phyloP scores from a whole-genome alignment of 2,797 vertebrate genomes.

The Rallus crepitans region DNA sequence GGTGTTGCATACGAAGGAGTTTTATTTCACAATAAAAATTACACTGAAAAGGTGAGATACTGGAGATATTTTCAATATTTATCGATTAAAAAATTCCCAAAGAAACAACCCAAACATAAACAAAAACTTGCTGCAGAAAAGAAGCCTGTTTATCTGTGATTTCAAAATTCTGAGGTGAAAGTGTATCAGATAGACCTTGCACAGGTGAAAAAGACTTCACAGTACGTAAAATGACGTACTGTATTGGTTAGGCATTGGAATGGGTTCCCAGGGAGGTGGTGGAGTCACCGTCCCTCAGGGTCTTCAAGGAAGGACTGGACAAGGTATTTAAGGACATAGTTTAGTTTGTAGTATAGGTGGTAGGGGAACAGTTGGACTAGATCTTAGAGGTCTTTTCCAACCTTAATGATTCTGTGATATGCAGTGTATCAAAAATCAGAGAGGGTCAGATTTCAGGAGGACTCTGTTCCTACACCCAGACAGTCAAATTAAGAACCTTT shows the following conservation, averaged over 20 bases:
- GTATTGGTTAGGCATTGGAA: too few relatives aligned
- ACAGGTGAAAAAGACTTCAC: not conserved
- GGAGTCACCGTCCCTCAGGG: too few relatives aligned
- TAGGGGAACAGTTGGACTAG: too few relatives aligned
- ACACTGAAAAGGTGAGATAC: not conserved
- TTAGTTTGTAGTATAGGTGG: too few relatives aligned
- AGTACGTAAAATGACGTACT: not conserved
- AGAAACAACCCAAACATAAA: too few relatives aligned
- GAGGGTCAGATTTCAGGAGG: not conserved
- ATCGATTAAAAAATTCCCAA: not conserved
- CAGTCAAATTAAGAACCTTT: not conserved
- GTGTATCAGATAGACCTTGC: not conserved
- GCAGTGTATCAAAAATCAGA: not conserved
- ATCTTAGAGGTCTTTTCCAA: too few relatives aligned
- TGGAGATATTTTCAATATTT: not conserved
- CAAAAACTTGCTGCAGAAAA: not conserved
- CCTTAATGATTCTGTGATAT: too few relatives aligned
- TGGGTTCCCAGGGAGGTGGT: too few relatives aligned
- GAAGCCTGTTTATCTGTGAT: not conserved
- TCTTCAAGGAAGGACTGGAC: too few relatives aligned
- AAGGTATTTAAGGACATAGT: too few relatives aligned
- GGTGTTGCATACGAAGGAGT: not conserved
- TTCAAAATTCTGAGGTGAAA: not conserved
- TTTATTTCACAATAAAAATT: not conserved
- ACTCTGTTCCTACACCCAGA: not conserved